phyloP scores from a whole-genome alignment of 2,797 vertebrate species.

The Artibeus jamaicensis region DNA sequence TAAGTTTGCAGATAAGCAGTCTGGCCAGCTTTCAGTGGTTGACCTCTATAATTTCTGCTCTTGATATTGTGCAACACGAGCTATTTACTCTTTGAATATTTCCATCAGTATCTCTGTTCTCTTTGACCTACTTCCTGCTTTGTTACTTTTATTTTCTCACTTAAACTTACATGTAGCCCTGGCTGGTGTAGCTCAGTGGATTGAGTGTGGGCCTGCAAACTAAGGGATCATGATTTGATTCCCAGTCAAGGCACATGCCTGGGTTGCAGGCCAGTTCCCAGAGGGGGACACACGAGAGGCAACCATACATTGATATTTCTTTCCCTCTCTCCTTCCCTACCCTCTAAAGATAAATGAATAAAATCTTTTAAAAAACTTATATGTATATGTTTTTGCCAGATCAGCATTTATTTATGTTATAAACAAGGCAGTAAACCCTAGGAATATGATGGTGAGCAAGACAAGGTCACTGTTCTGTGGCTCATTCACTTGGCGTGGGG shows the following conservation, averaged over 20 bases:
- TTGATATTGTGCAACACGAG: background rate
- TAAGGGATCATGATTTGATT: no score
- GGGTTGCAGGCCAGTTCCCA: no score
- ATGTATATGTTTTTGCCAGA: background rate
- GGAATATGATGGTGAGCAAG: background rate
- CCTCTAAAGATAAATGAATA: no score
- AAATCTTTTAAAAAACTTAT: background rate
- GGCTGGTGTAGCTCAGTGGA: no score
- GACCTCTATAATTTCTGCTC: background rate
- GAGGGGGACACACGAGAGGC: no score
- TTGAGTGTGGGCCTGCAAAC: no score
- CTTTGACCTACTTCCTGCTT: background rate
- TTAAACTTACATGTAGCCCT: background rate
- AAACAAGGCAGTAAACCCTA: background rate
- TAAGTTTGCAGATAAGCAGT: background rate
- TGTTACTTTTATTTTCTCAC: background rate
- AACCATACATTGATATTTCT: no score
- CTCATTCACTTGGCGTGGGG: background rate
- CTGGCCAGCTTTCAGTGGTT: background rate
- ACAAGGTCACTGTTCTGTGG: background rate
- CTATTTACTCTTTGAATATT: background rate
- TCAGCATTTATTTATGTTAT: background rate
- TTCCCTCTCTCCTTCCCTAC: no score
- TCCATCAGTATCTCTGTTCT: background rate
- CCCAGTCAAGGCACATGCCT: no score